These are phyloP conservation scores for Brenthis daphne DNA, from an alignment of 2,888 invertebrate species.

Conservation along the genomic window DNA sequence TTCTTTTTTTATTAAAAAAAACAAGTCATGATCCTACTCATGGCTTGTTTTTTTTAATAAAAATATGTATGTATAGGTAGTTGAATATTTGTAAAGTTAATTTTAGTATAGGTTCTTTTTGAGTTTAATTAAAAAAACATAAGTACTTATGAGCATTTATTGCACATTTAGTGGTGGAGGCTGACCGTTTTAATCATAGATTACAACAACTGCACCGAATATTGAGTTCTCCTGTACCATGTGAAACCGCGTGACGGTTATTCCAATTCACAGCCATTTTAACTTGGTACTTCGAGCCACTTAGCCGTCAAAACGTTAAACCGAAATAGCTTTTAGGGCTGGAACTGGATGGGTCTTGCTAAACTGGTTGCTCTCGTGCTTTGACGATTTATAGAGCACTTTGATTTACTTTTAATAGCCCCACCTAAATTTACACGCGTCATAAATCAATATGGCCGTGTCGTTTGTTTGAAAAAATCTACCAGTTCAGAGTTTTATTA, in stretches of 20 bases:
- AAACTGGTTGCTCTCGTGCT: constrained; percentile 41
- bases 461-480: constrained; percentile 44
- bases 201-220: constrained; percentile 32
- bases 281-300: constrained; percentile 34
- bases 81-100: no score
- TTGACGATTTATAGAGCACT: constrained; percentile 50
- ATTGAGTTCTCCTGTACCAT: constrained; percentile 35
- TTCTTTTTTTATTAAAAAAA: no score
- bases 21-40: no score
- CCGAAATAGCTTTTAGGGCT: constrained; percentile 30
- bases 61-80: no score
- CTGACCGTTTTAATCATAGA: constrained; percentile 29
- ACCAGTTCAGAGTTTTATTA: constrained; percentile 10
- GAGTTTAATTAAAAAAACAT: no score
- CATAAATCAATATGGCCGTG: constrained; percentile 47
- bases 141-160: constrained; percentile 4
- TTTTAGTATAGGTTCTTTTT: no score
- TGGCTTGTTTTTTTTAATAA: no score
- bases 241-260: constrained; percentile 37
- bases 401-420: constrained; percentile 47
- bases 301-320: constrained; percentile 31
- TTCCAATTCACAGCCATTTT: constrained; percentile 32
- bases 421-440: constrained; percentile 60
- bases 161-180: not conserved
- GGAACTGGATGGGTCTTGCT: constrained; percentile 33